Base-by-base conservation (phyloP, 2,113 vertebrate species). In the Saimiri boliviensis region DNA sequence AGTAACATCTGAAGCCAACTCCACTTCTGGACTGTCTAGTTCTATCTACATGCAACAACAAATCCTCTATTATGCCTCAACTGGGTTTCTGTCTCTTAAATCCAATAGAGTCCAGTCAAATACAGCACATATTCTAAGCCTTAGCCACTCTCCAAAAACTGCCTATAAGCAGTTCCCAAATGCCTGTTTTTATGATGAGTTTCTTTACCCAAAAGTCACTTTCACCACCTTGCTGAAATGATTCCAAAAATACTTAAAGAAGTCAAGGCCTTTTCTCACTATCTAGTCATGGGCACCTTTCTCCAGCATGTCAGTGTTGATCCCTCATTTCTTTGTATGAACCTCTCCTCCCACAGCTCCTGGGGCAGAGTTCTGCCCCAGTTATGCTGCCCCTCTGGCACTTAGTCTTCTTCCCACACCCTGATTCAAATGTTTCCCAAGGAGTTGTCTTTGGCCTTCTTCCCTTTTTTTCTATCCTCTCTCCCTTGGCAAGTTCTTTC, bases 391-490 rank as follows among this genome's bases (percentile, higher is more conserved):
- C 95, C 49, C 66, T 68, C 94, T 66, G 81, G 92, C 92, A 37
- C 81, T 93, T 58, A 71, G 84, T 95, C 87, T 84, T 93, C 95
- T 97, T 96, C 92, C 95, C 96, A 97, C 68, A 97, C 94, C 52
- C 95, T 71, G 80, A 93, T 80, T 94, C 83, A 80, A 96, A 74
- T 83, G 86, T 95, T 97, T 97, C 96, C 96, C 95, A 96, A 90
- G 85, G 80, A 93, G 84, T 40, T 95, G 94, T 89, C 92, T 89
- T 97, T 98, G 95, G 95, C 94, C 23, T 54, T 71, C 66, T 94
- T 97, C 94, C 97, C 92, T 90, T 86, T 85, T 86, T 84, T 80
- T 93, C 93, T 95, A 52, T 76, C 56, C 84, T 93, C 91, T 94
- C 70, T 97, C 54, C 89, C 83, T 91, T 94, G 96, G 93, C 89